Percentiles rank a stretch among this genome's conserved stretches.
Evolutionary conservation across 2,797 vertebrate genomes (phyloP).

Genomic region (Hippopotamyrus pictus): DNA sequence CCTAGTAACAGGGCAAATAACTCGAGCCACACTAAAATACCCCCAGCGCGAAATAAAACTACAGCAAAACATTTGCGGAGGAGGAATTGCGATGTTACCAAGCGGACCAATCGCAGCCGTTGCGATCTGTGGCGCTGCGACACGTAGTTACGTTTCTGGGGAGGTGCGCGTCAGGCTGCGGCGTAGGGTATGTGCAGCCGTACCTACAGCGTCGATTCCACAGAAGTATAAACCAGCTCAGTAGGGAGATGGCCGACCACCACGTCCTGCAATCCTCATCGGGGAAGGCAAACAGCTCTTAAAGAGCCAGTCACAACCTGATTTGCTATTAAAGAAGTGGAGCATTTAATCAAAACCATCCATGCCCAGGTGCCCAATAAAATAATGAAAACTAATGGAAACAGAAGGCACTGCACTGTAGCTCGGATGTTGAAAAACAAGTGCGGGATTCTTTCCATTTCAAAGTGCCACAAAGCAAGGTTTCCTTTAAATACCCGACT

Average conservation of each 20-base stretch:
- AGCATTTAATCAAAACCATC: slow-evolving; percentile 72
- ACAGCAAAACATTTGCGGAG: background rate
- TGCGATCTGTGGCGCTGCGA: background rate
- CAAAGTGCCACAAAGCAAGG: slow-evolving; percentile 41
- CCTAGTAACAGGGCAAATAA: background rate
- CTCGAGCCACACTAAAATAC: background rate
- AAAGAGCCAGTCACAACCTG: slow-evolving; percentile 66
- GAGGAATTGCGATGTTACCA: background rate
- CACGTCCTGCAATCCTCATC: too few relatives aligned
- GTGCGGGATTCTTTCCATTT: slow-evolving; percentile 46
- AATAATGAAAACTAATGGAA: slow-evolving; percentile 39
- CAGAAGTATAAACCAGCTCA: too few relatives aligned
- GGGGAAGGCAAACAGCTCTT: slow-evolving; percentile 28
- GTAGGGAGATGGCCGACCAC: background rate
- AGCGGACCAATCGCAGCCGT: background rate
- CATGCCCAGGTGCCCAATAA: slow-evolving; percentile 59
- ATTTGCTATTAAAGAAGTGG: slow-evolving; percentile 81
- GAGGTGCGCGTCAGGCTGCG: background rate
- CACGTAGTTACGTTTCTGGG: background rate
- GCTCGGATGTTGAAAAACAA: slow-evolving; percentile 24
- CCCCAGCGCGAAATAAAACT: background rate
- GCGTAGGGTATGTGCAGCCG: background rate
- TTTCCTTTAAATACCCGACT: background rate
- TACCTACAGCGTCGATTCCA: background rate
- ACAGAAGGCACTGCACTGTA: slow-evolving; percentile 17